These are phyloP conservation scores for Calliphora vomitoria DNA, from an alignment of 2,888 invertebrate genomes.

Conservation along the genomic window DNA sequence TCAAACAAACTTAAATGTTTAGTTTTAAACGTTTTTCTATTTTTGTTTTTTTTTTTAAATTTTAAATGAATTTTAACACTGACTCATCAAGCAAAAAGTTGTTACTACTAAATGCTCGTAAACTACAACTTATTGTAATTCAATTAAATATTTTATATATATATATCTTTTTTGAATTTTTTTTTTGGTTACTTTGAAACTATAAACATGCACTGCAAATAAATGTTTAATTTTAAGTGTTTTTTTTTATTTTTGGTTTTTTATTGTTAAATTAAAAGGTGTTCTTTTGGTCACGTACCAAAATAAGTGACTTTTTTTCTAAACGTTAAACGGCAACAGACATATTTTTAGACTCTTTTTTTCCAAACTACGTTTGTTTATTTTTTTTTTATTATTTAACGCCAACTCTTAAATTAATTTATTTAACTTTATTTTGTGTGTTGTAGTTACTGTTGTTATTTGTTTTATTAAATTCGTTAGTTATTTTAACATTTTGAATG, in stretches of 20 bases:
- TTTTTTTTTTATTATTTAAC: constrained; percentile 40
- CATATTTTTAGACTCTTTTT: constrained; percentile 19
- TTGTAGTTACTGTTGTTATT: constrained; percentile 8
- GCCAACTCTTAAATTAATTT: constrained; percentile 57
- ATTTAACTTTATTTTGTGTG: background rate
- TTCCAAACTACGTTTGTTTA: background rate
- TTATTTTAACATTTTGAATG: constrained; percentile 58
- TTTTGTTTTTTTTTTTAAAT: background rate
- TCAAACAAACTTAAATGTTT: too few relatives aligned
- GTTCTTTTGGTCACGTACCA: constrained; percentile 59
- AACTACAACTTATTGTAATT: background rate
- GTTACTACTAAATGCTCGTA: background rate
- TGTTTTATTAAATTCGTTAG: constrained; percentile 33
- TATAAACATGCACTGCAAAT: constrained; percentile 40
- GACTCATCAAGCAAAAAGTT: constrained; percentile 3
- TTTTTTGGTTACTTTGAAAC: constrained; percentile 11
- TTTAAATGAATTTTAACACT: background rate
- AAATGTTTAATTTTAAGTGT: constrained; percentile 35
- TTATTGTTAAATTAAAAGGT: constrained; percentile 40
- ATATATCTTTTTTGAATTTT: background rate
- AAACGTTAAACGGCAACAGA: background rate
- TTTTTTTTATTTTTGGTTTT: constrained; percentile 15
- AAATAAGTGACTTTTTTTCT: constrained; percentile 27
- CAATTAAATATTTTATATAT: constrained; percentile 24
- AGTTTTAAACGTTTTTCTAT: background rate